A percentile compares a stretch with the other conserved stretches of the same genome.
Evolutionary conservation across 2,888 invertebrate genomes (phyloP).

Genomic region (Ormyrus rosae): DNA sequence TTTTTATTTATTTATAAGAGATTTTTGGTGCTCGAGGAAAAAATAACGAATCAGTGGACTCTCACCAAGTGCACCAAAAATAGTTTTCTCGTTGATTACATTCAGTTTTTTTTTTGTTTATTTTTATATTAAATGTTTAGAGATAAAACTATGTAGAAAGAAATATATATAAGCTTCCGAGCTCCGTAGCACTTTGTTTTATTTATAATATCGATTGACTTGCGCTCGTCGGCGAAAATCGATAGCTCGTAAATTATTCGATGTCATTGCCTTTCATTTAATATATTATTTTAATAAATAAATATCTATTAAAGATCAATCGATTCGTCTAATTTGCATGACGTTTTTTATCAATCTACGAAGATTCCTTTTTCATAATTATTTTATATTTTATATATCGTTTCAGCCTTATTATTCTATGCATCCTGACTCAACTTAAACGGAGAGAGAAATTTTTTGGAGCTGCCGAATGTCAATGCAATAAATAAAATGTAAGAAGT

Average conservation of each 20-base stretch:
- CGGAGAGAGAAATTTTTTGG: too few relatives aligned
- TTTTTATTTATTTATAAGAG: not conserved
- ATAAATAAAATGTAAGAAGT: too few relatives aligned
- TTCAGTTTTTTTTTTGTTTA: not conserved
- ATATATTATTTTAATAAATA: constrained; percentile 35
- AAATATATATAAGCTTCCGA: too few relatives aligned
- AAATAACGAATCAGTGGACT: constrained; percentile 6
- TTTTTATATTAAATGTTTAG: constrained; percentile 2
- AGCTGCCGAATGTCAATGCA: too few relatives aligned
- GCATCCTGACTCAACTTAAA: too few relatives aligned
- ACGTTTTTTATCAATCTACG: too few relatives aligned
- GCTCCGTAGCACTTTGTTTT: not conserved
- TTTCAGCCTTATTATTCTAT: too few relatives aligned
- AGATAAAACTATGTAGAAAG: not conserved
- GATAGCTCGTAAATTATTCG: constrained; percentile 22
- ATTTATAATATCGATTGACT: not conserved
- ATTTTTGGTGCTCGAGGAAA: constrained; percentile 10
- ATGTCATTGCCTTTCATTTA: constrained; percentile 31
- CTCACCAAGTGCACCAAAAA: constrained; percentile 30
- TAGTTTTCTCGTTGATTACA: constrained; percentile 15
- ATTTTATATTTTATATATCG: too few relatives aligned
- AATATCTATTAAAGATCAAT: not conserved
- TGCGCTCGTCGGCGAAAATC: not conserved
- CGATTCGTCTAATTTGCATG: not conserved
- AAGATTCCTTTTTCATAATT: too few relatives aligned